Conservation (phyloP, 2,797 vertebrate species). For the Orientallactaga sibirica region DNA sequence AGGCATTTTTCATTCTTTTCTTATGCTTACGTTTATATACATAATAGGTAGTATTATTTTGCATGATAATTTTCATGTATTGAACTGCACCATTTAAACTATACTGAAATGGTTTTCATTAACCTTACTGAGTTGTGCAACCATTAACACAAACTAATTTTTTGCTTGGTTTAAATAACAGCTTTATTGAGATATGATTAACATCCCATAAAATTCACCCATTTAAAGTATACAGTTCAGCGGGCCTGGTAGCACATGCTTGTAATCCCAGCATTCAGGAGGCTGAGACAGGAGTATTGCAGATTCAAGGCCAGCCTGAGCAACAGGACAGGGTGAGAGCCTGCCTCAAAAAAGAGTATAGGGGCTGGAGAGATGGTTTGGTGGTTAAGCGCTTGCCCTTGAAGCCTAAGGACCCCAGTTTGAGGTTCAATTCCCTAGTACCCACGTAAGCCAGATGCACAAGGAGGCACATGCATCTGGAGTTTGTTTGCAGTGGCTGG, state of each 20-base stretch:
- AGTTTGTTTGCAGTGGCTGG: too few relatives aligned
- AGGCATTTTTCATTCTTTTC: background rate
- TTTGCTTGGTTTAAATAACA: constrained; percentile 63
- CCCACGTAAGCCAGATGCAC: too few relatives aligned
- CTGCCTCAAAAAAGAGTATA: background rate
- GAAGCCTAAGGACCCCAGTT: too few relatives aligned
- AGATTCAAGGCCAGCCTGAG: background rate
- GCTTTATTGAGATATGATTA: constrained; percentile 64
- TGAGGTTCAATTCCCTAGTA: too few relatives aligned
- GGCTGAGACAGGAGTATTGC: background rate
- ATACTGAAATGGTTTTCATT: constrained; percentile 40
- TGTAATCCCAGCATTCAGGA: background rate
- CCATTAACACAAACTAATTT: background rate
- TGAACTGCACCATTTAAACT: constrained; percentile 53
- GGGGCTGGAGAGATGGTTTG: too few relatives aligned
- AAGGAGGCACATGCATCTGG: too few relatives aligned
- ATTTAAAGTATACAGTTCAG: background rate
- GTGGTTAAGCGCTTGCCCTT: too few relatives aligned
- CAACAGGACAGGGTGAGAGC: background rate
- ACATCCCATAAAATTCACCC: constrained; percentile 15
- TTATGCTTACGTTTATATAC: background rate
- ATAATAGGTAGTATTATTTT: background rate
- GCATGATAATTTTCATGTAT: constrained; percentile 1
- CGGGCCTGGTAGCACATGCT: background rate
- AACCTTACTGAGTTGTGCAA: constrained; percentile 20